A percentile compares a stretch with the other conserved stretches of the same genome.
These are phyloP conservation scores for Hyalella azteca DNA, from an alignment of 2,888 invertebrate genomes.

Conservation along the genomic window DNA sequence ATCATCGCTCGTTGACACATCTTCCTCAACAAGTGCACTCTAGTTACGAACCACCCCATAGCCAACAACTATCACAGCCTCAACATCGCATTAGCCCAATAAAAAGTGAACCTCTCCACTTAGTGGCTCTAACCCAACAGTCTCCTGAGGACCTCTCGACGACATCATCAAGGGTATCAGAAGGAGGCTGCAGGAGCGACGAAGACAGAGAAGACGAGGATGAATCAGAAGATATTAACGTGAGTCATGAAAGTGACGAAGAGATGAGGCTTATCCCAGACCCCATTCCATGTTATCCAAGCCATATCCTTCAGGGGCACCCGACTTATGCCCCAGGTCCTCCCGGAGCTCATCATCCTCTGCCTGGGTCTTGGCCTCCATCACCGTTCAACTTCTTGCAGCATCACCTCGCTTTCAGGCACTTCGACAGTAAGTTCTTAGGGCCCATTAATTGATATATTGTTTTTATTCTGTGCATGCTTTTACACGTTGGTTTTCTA, in stretches of 20 bases:
- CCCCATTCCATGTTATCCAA: constrained; percentile 19
- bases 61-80: neutral
- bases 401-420: constrained; percentile 44
- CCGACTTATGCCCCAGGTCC: neutral
- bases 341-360: constrained; percentile 22
- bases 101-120: neutral
- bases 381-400: constrained; percentile 44
- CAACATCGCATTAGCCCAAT: neutral
- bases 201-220: neutral
- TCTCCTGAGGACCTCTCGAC: constrained; percentile 15
- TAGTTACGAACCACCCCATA: neutral
- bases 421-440: constrained; percentile 42
- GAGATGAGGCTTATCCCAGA: neutral
- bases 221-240: constrained; percentile 17
- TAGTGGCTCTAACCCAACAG: neutral
- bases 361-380: constrained; percentile 38
- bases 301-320: neutral
- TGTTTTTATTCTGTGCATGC: too few relatives aligned
- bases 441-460: too few relatives aligned
- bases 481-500: too few relatives aligned
- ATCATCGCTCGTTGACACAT: too few relatives aligned
- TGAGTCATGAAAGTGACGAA: constrained; percentile 29
- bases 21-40: neutral
- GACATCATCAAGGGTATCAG: neutral
- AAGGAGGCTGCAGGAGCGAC: neutral